These are phyloP conservation scores for Drosophila subquinaria DNA, from an alignment of 2,888 invertebrate genomes.

Conservation along the genomic window DNA sequence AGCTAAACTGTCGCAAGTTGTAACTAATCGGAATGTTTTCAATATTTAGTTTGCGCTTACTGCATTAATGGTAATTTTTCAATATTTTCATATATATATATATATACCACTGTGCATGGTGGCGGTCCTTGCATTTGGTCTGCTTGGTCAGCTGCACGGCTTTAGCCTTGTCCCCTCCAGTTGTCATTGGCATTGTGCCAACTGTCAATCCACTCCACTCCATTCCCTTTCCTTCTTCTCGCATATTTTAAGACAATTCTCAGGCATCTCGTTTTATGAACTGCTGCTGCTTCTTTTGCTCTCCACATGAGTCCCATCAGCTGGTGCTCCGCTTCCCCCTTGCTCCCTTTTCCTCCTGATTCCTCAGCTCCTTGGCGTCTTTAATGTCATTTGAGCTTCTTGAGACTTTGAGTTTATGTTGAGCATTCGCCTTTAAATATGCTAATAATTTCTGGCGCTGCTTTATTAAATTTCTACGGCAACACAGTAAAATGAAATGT, in stretches of 20 bases:
- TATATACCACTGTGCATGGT: conserved; percentile 1
- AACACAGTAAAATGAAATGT: conserved; percentile 63
- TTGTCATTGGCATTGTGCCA: conserved; percentile 44
- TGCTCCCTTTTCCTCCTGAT: background rate
- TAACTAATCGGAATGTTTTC: background rate
- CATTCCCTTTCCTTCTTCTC: background rate
- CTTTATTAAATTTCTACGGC: conserved; percentile 78
- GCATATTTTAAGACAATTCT: conserved; percentile 60
- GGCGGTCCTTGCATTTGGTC: conserved; percentile 21
- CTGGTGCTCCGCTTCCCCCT: conserved; percentile 24
- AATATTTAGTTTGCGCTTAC: background rate
- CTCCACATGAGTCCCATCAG: conserved; percentile 39
- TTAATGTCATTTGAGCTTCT: conserved; percentile 32
- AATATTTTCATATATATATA: conserved; percentile 3
- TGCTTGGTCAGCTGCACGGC: conserved; percentile 41
- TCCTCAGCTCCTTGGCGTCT: conserved; percentile 34
- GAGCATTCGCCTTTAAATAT: conserved; percentile 62
- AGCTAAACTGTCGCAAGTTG: background rate
- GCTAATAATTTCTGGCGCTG: conserved; percentile 73
- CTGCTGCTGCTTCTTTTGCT: conserved; percentile 28
- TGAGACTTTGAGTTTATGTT: conserved; percentile 48
- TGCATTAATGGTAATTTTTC: too few relatives aligned
- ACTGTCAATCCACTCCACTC: conserved; percentile 33
- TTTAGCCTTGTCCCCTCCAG: conserved; percentile 9
- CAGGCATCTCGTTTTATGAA: conserved; percentile 53